Evolutionary conservation across 2,888 invertebrate species (phyloP).

Genomic region (Amphipyra berbera): DNA sequence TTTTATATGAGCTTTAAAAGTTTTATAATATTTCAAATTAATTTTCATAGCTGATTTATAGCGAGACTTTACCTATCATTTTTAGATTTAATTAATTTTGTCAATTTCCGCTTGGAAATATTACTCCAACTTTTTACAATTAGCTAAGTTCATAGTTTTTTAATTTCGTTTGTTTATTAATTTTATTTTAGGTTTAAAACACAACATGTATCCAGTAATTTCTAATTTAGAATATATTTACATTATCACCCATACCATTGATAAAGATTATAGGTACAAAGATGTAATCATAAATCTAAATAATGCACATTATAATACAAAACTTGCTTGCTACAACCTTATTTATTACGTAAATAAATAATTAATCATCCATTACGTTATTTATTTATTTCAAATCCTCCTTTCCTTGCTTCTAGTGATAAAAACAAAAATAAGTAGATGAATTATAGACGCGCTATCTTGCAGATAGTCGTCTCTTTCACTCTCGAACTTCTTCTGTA

Average conservation of each 20-base stretch:
- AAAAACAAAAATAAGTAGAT: not conserved
- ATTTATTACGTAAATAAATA: conserved; percentile 1
- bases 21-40: conserved; percentile 7
- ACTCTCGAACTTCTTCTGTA: too few species aligned
- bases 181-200: not conserved
- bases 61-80: not conserved
- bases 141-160: not conserved
- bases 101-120: not conserved
- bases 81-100: conserved; percentile 9
- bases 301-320: conserved; percentile 39
- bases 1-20: not conserved
- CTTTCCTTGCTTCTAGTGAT: too few species aligned
- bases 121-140: conserved; percentile 7
- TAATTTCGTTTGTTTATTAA: not conserved
- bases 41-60: conserved; percentile 6
- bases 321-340: conserved; percentile 7
- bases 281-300: conserved; percentile 23
- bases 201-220: not conserved
- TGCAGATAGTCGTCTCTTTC: too few species aligned
- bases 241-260: conserved; percentile 36
- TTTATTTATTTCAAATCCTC: not conserved
- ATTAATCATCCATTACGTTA: not conserved
- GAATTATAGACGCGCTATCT: too few species aligned
- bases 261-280: conserved; percentile 19
- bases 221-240: conserved; percentile 27